Base-by-base conservation (phyloP, 2,888 invertebrate genomes). In the Erebia palarica region DNA sequence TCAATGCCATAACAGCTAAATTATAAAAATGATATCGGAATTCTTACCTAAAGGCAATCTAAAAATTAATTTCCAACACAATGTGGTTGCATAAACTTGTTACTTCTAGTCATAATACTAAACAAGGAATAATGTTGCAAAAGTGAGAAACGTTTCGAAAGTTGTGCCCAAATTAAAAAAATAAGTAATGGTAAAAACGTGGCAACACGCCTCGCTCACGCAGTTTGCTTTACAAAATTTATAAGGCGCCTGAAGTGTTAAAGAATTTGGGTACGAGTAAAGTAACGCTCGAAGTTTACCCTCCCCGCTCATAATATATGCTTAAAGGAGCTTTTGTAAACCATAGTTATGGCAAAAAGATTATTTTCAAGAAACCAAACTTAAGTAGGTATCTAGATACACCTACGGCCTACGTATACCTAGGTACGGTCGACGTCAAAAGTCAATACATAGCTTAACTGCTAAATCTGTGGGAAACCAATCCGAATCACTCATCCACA, bases 191-290 rank as follows among this genome's bases (percentile, higher is more conserved):
- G 69, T 55, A 67, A 67, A 64, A 64, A 73, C 73, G 73, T 69
- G 71, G 69, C 66, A 67, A 69, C 71, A 69, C 67, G 73, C 69
- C 71, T 49, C 57, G 67, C 55, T 65, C 42, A 49, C 53, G 70
- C 70, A 68, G 63, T 70, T 72, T 72, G 74, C 70, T 72, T 47
- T 66, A 51, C 64, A 69, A 71, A 74, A 74, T 75, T 71, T 73
- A 75, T 75, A 71, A 75, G 71, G 73, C 73, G 71, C 63, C 47
- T 64, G 60, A 71, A 73, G 69, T 71, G 69, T 71, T 64, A 71
- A 67, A 65, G 69, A 75, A 73, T 71, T 71, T 69, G 65, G 63
- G 57, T 67, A 69, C 51, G 64, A 65, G 73, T 57, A 68, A 70
- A 74, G 65, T 72, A 70, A 47, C 47, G 44, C 44, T 42, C 36